These are phyloP conservation scores for Hylyphantes graminicola DNA, from an alignment of 1,140 invertebrate species.

Conservation along the genomic window DNA sequence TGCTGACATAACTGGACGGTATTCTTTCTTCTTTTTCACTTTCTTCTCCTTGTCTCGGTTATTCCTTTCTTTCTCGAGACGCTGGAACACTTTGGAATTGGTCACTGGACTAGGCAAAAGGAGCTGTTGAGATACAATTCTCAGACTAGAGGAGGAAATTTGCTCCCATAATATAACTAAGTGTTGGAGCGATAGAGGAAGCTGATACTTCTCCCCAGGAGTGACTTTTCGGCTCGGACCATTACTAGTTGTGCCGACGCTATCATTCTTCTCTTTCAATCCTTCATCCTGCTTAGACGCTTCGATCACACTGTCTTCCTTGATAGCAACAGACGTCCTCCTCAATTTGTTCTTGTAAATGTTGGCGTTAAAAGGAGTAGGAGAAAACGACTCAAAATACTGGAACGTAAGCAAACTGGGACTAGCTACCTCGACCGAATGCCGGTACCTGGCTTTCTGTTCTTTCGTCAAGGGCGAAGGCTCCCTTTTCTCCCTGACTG, in stretches of 20 bases:
- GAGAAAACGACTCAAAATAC: constrained; percentile 80
- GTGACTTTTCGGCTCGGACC: constrained; percentile 26
- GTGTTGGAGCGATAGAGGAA: constrained; percentile 86
- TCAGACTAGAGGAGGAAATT: constrained; percentile 77
- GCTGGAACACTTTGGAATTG: constrained; percentile 44
- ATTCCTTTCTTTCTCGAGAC: constrained; percentile 70
- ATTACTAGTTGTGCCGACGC: constrained; percentile 9
- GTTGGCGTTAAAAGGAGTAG: constrained; percentile 78
- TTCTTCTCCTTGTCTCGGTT: constrained; percentile 64
- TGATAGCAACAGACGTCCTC: constrained; percentile 59
- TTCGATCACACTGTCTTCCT: constrained; percentile 54
- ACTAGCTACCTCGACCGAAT: constrained; percentile 87
- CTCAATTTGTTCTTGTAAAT: constrained; percentile 74
- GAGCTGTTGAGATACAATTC: constrained; percentile 75
- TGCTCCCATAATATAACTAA: constrained; percentile 85
- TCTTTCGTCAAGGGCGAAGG: constrained; percentile 63
- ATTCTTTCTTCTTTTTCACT: constrained; percentile 69
- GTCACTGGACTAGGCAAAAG: constrained; percentile 66
- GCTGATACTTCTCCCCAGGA: constrained; percentile 56
- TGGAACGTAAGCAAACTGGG: constrained; percentile 79
- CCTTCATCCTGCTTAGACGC: constrained; percentile 21
- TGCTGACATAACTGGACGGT: constrained; percentile 46
- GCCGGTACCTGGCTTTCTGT: constrained; percentile 75
- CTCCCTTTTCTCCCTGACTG: constrained; percentile 46
- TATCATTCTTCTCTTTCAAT: constrained; percentile 34